phyloP scores from a whole-genome alignment of 2,113 vertebrate species.

The Glaucidium brasilianum region DNA sequence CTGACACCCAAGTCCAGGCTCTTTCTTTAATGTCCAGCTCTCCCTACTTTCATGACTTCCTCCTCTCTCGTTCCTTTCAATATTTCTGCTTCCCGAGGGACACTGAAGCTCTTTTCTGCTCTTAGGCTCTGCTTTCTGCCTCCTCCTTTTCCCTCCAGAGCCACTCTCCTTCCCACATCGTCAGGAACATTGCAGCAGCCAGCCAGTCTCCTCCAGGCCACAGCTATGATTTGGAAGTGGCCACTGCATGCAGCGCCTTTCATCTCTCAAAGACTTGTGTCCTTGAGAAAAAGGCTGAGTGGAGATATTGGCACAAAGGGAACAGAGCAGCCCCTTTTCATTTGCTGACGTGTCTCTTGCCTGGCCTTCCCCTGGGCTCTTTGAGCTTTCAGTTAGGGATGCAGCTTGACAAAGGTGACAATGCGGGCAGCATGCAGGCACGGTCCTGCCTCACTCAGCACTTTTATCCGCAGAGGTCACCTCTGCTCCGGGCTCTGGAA shows the following conservation, averaged over 20 bases:
- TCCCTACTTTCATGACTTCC: not conserved
- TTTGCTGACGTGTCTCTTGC: slow-evolving; percentile 3
- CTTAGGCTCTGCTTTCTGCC: not conserved
- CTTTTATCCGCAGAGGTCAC: not conserved
- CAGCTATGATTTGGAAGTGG: not conserved
- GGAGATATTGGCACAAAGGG: not conserved
- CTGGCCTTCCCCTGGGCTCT: not conserved
- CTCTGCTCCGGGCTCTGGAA: not conserved
- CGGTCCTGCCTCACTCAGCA: slow-evolving; percentile 28
- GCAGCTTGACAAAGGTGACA: slow-evolving; percentile 21
- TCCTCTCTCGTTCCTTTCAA: not conserved
- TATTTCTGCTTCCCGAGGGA: not conserved
- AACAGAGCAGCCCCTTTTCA: not conserved
- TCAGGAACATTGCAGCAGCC: not conserved
- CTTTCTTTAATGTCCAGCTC: not conserved
- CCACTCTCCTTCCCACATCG: not conserved
- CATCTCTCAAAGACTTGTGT: not conserved
- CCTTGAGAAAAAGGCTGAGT: slow-evolving; percentile 29
- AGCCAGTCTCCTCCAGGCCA: not conserved
- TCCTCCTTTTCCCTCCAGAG: not conserved
- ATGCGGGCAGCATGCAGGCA: not conserved
- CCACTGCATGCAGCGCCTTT: not conserved
- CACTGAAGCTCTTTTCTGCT: not conserved
- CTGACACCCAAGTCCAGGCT: rapidly evolving
- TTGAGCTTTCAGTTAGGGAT: not conserved